Conservation (phyloP, 2,113 vertebrate species). For the Anser cygnoides region DNA sequence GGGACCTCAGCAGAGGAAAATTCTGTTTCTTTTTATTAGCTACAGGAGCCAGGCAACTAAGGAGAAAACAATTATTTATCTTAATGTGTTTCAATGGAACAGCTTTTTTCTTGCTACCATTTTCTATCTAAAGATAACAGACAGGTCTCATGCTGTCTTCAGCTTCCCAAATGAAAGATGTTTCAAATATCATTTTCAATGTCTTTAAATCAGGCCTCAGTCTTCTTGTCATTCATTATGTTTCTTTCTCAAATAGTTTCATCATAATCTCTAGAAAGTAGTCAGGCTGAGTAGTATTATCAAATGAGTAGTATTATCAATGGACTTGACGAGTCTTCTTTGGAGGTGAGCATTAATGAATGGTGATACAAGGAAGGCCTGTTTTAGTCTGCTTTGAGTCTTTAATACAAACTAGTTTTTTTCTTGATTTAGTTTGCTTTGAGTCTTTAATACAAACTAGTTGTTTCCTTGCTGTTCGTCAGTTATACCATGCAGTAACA, state of each 20-base stretch:
- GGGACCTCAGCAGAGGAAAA: constrained; percentile 5
- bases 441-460: not conserved
- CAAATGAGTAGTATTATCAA: not conserved
- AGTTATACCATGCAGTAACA: not conserved
- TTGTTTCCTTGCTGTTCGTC: not conserved
- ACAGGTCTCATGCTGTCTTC: not conserved
- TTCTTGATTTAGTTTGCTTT: not conserved
- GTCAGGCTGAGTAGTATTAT: not conserved
- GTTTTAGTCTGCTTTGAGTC: not conserved
- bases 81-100: not conserved
- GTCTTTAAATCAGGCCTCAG: not conserved
- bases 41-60: not conserved
- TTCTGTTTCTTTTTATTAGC: not conserved
- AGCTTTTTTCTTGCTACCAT: not conserved
- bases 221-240: not conserved
- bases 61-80: constrained; percentile 14
- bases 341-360: not conserved
- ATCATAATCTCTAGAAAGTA: not conserved
- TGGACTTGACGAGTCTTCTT: not conserved
- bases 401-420: not conserved
- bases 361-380: not conserved
- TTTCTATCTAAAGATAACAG: not conserved
- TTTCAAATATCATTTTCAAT: not conserved
- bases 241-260: not conserved
- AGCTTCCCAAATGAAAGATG: not conserved